Evolutionary conservation across 2,797 vertebrate species (phyloP), one percentile per base, ranked within the genome.

Genomic region (Diglossa cyanea): DNA sequence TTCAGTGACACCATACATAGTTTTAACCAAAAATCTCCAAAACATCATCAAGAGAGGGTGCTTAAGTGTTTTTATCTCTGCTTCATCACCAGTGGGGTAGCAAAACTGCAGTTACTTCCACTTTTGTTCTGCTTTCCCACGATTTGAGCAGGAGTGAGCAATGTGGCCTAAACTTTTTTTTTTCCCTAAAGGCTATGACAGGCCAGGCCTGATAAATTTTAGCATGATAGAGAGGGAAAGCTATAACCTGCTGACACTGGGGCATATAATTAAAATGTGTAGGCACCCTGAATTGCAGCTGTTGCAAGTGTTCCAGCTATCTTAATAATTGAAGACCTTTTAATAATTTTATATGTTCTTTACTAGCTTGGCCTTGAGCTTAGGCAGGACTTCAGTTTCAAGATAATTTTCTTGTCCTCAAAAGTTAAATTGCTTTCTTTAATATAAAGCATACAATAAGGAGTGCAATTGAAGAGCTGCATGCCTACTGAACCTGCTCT

Each of bases 341-440:
- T 96, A 95, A 95, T 96, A 96, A 95, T 94, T 95, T 78, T 88
- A 19, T 84, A 86, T 91, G 82, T 92, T 90, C 54, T 94, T 82
- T 77, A 53, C 71, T 79, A 95, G 71, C 88, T 95, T 78, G 86
- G 95, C 95, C 87, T 94, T 96, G 93, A 95, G 87, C 94, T 96
- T 88, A 91, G 76, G 91, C 87, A 94, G 82, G 89, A 81, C 94
- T 97, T 96, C 67, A 63, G 93, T 96, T 96, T 97, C 91, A 68
- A 85, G 91, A 94, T 90, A 95, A 96, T 96, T 96, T 96, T 90
- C 96, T 93, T 96, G 93, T 96, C 94, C 76, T 89, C 90, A 87
- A 96, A 95, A 95, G 92, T 94, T 92, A 96, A 97, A 96, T 96
- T 94, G 87, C 94, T 95, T 91, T 91, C 95, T 95, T 94, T 94